These are phyloP conservation scores for Hyaena hyaena DNA, from an alignment of 2,113 vertebrate species.

Conservation along the genomic window DNA sequence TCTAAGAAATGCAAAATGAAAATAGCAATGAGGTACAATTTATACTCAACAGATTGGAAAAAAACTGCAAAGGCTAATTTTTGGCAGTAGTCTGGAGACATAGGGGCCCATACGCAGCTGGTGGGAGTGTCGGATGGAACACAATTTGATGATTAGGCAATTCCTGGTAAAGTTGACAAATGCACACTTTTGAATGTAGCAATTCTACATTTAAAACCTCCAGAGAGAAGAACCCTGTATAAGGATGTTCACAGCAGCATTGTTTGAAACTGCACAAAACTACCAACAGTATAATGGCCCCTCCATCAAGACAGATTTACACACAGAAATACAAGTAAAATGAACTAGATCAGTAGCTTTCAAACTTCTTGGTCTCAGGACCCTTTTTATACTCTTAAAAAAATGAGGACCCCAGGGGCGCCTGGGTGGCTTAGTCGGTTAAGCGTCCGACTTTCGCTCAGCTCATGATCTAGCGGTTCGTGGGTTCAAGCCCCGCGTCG, in stretches of 20 bases:
- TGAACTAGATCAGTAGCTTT: constrained; percentile 36
- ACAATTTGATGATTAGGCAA: constrained; percentile 46
- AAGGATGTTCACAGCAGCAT: not conserved
- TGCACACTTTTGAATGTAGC: constrained; percentile 32
- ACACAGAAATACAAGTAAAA: constrained; percentile 54
- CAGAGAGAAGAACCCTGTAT: not conserved
- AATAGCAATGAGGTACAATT: constrained; percentile 56
- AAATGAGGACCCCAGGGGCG: not conserved
- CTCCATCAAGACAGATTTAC: not conserved
- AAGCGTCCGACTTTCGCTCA: too few species aligned
- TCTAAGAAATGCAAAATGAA: constrained; percentile 67
- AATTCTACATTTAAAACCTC: constrained; percentile 42
- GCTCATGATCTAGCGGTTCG: too few species aligned
- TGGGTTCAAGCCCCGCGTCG: too few species aligned
- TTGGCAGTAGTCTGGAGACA: constrained; percentile 59
- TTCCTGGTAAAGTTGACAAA: constrained; percentile 49
- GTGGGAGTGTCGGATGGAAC: constrained; percentile 44
- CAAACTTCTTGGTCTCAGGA: constrained; percentile 44
- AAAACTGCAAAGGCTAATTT: constrained; percentile 59
- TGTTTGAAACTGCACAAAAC: constrained; percentile 39
- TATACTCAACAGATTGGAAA: constrained; percentile 31
- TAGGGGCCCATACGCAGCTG: constrained; percentile 48
- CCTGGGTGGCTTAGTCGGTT: too few species aligned
- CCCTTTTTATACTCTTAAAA: constrained; percentile 30
- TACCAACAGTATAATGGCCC: constrained; percentile 15